Conservation (phyloP, 2,888 invertebrate genomes). For the Ennomos quercinarius region DNA sequence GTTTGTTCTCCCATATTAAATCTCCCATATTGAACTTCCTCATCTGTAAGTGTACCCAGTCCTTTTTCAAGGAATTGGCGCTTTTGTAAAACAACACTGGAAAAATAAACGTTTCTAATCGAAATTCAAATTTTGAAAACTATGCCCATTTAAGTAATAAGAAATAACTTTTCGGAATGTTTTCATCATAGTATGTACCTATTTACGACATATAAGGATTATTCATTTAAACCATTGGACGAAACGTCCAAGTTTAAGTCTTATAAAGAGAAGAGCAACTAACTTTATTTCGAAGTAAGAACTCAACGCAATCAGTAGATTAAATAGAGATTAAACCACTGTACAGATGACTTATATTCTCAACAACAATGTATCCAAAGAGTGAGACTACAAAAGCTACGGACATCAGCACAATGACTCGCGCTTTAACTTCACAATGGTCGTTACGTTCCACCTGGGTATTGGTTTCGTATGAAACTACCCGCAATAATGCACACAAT, state of each 20-base stretch:
- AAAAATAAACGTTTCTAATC: neutral
- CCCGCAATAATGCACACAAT: constrained; percentile 6
- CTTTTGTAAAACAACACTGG: constrained; percentile 22
- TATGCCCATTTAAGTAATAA: too few relatives aligned
- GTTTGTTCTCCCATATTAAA: constrained; percentile 54
- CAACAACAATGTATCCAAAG: constrained; percentile 14
- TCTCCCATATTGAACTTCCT: constrained; percentile 50
- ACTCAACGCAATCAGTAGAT: constrained; percentile 3
- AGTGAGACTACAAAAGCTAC: constrained; percentile 47
- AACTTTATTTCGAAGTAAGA: too few relatives aligned
- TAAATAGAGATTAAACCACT: constrained; percentile 1
- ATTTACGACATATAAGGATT: too few relatives aligned
- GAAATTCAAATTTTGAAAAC: too few relatives aligned
- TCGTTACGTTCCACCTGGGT: constrained; percentile 61
- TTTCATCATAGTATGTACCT: too few relatives aligned
- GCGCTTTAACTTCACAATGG: constrained; percentile 55
- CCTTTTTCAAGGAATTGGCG: constrained; percentile 37
- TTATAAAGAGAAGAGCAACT: too few relatives aligned
- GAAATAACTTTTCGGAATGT: too few relatives aligned
- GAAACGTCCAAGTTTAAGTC: too few relatives aligned
- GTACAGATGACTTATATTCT: neutral
- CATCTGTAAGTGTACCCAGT: constrained; percentile 48
- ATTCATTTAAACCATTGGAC: too few relatives aligned
- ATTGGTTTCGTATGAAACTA: constrained; percentile 30
- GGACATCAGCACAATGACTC: constrained; percentile 56